These are phyloP conservation scores for Dasyurus viverrinus DNA, from an alignment of 2,113 vertebrate genomes.

Conservation along the genomic window DNA sequence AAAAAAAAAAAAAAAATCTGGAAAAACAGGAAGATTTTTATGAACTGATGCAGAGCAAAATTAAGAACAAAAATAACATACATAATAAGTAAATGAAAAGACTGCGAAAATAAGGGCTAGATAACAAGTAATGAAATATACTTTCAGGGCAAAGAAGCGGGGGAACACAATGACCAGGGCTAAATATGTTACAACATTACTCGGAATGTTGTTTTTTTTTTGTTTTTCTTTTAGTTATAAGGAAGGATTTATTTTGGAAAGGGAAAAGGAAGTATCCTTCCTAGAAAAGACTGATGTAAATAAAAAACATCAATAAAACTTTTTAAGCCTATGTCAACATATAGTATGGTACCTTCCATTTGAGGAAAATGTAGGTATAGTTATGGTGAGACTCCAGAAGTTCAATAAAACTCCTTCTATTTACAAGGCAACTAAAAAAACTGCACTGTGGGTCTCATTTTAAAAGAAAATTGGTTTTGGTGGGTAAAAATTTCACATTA, in stretches of 20 bases:
- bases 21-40: not conserved
- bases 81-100: not conserved
- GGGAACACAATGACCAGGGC: not conserved
- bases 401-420: not conserved
- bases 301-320: not conserved
- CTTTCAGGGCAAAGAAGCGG: not conserved
- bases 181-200: not conserved
- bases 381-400: constrained; percentile 18
- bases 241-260: not conserved
- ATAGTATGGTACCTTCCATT: not conserved
- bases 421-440: not conserved
- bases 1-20: not conserved
- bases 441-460: constrained; percentile 30
- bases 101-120: not conserved
- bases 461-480: not conserved
- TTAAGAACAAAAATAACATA: not conserved
- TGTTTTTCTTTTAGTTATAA: not conserved
- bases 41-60: not conserved
- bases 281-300: not conserved
- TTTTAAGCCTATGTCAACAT: not conserved
- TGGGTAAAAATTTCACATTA: not conserved
- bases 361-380: not conserved
- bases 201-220: not conserved
- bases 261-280: not conserved
- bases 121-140: not conserved